phyloP scores from a whole-genome alignment of 2,113 vertebrate genomes.

The Globicephala melas region DNA sequence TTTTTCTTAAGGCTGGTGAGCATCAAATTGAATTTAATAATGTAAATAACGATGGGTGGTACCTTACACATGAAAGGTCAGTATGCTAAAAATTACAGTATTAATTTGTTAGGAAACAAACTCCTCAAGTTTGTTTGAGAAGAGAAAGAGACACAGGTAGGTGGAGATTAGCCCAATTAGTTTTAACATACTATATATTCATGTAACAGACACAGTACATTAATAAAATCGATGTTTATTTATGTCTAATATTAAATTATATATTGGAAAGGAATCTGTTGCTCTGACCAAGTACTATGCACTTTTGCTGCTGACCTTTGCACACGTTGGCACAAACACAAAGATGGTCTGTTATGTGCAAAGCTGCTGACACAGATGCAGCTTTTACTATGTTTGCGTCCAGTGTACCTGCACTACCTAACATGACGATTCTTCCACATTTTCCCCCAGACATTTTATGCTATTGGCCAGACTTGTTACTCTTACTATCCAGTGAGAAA shows the following conservation, averaged over 20 bases:
- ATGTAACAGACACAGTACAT: neutral
- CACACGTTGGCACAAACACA: slow-evolving; percentile 54
- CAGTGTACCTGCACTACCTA: slow-evolving; percentile 64
- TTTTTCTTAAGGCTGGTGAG: neutral
- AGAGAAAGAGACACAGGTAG: slow-evolving; percentile 29
- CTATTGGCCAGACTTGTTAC: slow-evolving; percentile 80
- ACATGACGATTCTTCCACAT: slow-evolving; percentile 76
- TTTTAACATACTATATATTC: neutral
- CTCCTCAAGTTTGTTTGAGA: neutral
- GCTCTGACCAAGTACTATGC: slow-evolving; percentile 39
- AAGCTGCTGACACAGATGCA: slow-evolving; percentile 55
- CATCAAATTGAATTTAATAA: slow-evolving; percentile 22
- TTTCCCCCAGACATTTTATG: slow-evolving; percentile 79
- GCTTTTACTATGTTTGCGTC: slow-evolving; percentile 35
- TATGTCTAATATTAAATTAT: slow-evolving; percentile 47
- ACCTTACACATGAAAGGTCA: neutral
- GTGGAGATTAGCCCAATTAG: slow-evolving; percentile 2
- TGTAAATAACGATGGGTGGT: neutral
- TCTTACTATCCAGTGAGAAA: slow-evolving; percentile 81
- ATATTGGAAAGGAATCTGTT: slow-evolving; percentile 31
- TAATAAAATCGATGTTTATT: slow-evolving; percentile 41
- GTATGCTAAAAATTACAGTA: neutral
- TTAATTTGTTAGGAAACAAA: neutral
- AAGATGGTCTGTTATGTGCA: slow-evolving; percentile 41
- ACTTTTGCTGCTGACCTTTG: slow-evolving; percentile 56